phyloP scores from a whole-genome alignment of 2,888 invertebrate genomes.

The Cheilosia pagana region DNA sequence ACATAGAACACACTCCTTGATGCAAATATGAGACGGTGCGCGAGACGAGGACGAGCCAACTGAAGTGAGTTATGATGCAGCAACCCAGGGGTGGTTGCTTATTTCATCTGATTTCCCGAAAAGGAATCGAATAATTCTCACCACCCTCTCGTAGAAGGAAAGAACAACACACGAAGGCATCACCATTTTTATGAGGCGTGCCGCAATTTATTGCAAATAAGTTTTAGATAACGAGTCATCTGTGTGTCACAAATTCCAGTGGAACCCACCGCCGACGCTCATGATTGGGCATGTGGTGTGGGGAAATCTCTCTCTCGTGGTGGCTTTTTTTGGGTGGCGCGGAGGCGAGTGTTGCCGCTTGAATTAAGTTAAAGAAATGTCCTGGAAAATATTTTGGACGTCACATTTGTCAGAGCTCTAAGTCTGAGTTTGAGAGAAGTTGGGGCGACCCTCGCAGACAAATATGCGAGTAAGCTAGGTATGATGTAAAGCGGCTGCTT shows the following conservation, averaged over 20 bases:
- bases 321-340: constrained; percentile 37
- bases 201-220: constrained; percentile 79
- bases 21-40: constrained; percentile 58
- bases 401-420: too few relatives aligned
- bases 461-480: too few relatives aligned
- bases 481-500: too few relatives aligned
- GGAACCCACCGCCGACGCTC: constrained; percentile 56
- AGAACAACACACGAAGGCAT: constrained; percentile 63
- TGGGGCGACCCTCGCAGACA: too few relatives aligned
- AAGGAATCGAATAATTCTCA: constrained; percentile 62
- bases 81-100: constrained; percentile 55
- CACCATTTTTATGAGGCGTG: constrained; percentile 79
- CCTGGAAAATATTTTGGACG: too few relatives aligned
- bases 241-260: constrained; percentile 78
- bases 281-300: background rate
- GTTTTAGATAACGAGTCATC: constrained; percentile 79
- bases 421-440: too few relatives aligned
- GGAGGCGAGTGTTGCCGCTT: constrained; percentile 44
- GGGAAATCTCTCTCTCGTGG: constrained; percentile 47
- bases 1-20: constrained; percentile 18
- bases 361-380: background rate
- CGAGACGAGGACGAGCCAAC: constrained; percentile 6
- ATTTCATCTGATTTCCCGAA: constrained; percentile 62
- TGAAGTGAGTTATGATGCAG: constrained; percentile 65
- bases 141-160: constrained; percentile 13